These are phyloP conservation scores for Chrysocyon brachyurus DNA, from an alignment of 2,797 vertebrate species.

Conservation along the genomic window DNA sequence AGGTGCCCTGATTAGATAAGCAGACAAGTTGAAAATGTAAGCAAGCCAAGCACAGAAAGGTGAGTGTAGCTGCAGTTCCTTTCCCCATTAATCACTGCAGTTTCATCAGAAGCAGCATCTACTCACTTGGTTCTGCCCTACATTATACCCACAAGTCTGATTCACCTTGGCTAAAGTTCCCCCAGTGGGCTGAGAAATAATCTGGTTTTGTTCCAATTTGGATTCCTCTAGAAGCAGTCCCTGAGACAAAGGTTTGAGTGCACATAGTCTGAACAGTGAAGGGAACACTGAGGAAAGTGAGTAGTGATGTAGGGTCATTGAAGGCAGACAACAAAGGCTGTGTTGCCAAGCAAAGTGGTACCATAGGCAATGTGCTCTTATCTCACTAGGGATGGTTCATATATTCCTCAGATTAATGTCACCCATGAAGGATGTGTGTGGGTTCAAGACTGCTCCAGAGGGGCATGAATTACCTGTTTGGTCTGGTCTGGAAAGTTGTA, in stretches of 20 bases:
- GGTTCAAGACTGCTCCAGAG: neutral
- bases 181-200: neutral
- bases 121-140: neutral
- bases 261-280: neutral
- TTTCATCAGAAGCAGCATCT: neutral
- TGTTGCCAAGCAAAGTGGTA: neutral
- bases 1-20: neutral
- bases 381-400: too few species aligned
- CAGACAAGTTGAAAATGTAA: neutral
- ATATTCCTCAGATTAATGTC: neutral
- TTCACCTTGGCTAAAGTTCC: neutral
- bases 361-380: neutral
- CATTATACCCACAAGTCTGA: neutral
- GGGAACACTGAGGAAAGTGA: neutral
- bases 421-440: neutral
- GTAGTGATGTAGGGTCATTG: fast-evolving
- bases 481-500: neutral
- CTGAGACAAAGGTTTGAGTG: neutral
- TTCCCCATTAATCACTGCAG: neutral
- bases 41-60: neutral
- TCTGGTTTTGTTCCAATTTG: neutral
- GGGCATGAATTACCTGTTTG: neutral
- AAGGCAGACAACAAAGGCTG: neutral
- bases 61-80: neutral
- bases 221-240: neutral